Base-by-base conservation (phyloP, 2,797 vertebrate genomes). In the Falco novaeseelandiae region DNA sequence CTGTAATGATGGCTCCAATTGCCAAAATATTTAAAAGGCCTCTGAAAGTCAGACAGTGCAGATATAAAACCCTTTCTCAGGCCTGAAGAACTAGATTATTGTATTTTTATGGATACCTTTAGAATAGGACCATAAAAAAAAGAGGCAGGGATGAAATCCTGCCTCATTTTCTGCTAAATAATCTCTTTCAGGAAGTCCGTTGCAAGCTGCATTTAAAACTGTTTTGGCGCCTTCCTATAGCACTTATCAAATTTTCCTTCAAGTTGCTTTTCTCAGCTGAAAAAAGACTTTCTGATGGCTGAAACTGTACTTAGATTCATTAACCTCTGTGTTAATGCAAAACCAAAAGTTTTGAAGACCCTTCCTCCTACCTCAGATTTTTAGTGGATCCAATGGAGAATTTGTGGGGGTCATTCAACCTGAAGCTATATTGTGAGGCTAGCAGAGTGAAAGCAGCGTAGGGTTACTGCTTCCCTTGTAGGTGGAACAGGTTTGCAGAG, bases 11-110 rank as follows among this genome's bases (percentile, higher is more conserved):
- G 76, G 13, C 82, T 96, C 55, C 85, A 81, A 69, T 62, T 93
- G 92, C 96, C 95, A 96, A 90, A 92, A 77, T 73, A 89, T 87
- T 96, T 91, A 69, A 96, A 93, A 94, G 85, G 62, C 87, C 66
- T 96, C 89, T 87, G 89, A 72, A 94, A 90, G 90, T 86, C 44
- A 96, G 86, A 95, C 74, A 63, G 48, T 73, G 48, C 30, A 89
- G 76, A 96, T 89, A 74, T 82, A 95, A 94, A 95, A 77, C 7
- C 17, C 20, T 91, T 96, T 84, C 87, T 93, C 65, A 76, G 73
- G 73, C 16, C 59, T 93, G 81, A 95, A 94, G 66, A 92, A 80
- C 27, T 22, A 51, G 63, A 86, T 93, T 78, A 55, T 36, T 69
- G 69, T 52, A 48, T 62, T 91, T 96, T 90, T 58, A 89, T 78